phyloP scores from a whole-genome alignment of 2,888 invertebrate species.

The Hydrotaea cyrtoneurina region DNA sequence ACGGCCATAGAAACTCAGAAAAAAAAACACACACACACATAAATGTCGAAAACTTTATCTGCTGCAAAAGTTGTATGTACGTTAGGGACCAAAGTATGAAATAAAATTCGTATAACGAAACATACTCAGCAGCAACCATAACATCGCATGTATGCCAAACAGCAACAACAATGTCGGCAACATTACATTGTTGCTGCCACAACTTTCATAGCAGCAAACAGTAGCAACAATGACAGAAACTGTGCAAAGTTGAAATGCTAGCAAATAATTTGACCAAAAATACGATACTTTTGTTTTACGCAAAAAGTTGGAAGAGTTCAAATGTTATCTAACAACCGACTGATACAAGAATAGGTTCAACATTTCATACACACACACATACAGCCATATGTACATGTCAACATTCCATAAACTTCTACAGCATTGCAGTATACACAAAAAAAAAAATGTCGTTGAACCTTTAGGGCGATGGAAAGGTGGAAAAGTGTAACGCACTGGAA shows the following conservation, averaged over 20 bases:
- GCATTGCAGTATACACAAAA: background rate
- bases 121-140: too few relatives aligned
- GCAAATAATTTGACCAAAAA: slow-evolving; percentile 23
- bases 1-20: too few relatives aligned
- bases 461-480: background rate
- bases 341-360: background rate
- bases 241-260: background rate
- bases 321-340: background rate
- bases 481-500: background rate
- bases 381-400: background rate
- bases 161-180: too few relatives aligned
- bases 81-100: background rate
- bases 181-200: background rate
- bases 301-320: background rate
- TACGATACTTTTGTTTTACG: background rate
- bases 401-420: background rate
- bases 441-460: background rate
- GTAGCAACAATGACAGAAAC: background rate
- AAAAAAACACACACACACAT: background rate
- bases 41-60: slow-evolving; percentile 32
- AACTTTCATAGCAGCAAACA: background rate
- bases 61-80: background rate
- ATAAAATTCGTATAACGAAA: too few relatives aligned
- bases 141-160: too few relatives aligned
- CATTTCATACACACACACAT: too few relatives aligned